Conservation (phyloP, 2,113 vertebrate genomes). For the Zapus hudsonius region DNA sequence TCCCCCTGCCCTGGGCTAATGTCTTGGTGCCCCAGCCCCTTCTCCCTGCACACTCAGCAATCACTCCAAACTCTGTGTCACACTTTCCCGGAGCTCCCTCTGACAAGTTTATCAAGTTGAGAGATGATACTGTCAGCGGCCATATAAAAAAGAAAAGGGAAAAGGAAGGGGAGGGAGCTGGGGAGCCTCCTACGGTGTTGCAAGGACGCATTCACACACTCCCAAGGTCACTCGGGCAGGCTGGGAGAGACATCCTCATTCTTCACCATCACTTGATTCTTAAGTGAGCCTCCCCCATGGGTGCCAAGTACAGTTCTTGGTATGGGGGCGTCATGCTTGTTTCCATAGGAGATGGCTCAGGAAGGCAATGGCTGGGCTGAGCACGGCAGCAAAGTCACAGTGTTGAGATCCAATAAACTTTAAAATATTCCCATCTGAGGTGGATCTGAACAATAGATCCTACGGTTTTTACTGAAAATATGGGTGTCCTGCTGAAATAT, state of each 20-base stretch:
- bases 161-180: not conserved
- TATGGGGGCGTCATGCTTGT: slow-evolving; percentile 5
- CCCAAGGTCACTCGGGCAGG: slow-evolving; percentile 73
- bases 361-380: slow-evolving; percentile 80
- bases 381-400: slow-evolving; percentile 81
- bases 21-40: not conserved
- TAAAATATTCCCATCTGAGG: slow-evolving; percentile 81
- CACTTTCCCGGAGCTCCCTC: slow-evolving; percentile 41
- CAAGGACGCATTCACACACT: slow-evolving; percentile 78
- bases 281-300: not conserved
- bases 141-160: not conserved
- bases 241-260: slow-evolving; percentile 68
- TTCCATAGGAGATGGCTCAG: slow-evolving; percentile 74
- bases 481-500: slow-evolving; percentile 78
- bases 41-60: not conserved
- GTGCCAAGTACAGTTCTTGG: not conserved
- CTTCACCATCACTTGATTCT: slow-evolving; percentile 54
- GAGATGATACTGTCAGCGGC: slow-evolving; percentile 78
- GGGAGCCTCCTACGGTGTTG: slow-evolving; percentile 15
- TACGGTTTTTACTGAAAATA: slow-evolving; percentile 74
- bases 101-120: slow-evolving; percentile 79
- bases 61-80: not conserved
- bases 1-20: not conserved
- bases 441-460: slow-evolving; percentile 75
- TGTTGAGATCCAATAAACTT: slow-evolving; percentile 85